These are phyloP conservation scores for Diglossa cyanea DNA, from an alignment of 2,797 vertebrate genomes.

Conservation along the genomic window DNA sequence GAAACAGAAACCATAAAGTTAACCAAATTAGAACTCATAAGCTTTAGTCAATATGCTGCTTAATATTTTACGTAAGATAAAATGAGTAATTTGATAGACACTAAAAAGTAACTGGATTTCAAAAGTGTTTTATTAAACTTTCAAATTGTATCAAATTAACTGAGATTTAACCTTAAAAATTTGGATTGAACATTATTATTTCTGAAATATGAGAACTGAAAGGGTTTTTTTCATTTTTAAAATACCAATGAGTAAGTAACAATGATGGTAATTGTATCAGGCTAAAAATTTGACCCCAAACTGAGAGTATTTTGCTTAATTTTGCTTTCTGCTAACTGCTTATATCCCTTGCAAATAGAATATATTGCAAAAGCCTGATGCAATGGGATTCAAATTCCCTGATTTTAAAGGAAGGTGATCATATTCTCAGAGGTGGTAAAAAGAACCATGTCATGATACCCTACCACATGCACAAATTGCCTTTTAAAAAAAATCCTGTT, in stretches of 20 bases:
- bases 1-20: neutral
- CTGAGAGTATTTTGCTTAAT: neutral
- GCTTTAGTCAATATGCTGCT: neutral
- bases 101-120: neutral
- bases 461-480: fast-evolving
- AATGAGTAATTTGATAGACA: neutral
- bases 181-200: neutral
- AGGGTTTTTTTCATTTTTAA: neutral
- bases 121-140: neutral
- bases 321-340: neutral
- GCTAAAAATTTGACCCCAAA: neutral
- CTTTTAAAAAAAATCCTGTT: fast-evolving
- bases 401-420: neutral
- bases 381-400: neutral
- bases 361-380: neutral
- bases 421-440: neutral
- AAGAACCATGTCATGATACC: neutral
- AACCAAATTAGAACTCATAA: neutral
- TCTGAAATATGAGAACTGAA: neutral
- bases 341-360: neutral
- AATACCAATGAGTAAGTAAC: neutral
- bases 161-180: neutral
- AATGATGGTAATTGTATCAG: neutral
- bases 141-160: neutral
- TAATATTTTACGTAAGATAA: neutral